Conservation (phyloP, 2,888 invertebrate species). For the Orthonychiurus folsomi region DNA sequence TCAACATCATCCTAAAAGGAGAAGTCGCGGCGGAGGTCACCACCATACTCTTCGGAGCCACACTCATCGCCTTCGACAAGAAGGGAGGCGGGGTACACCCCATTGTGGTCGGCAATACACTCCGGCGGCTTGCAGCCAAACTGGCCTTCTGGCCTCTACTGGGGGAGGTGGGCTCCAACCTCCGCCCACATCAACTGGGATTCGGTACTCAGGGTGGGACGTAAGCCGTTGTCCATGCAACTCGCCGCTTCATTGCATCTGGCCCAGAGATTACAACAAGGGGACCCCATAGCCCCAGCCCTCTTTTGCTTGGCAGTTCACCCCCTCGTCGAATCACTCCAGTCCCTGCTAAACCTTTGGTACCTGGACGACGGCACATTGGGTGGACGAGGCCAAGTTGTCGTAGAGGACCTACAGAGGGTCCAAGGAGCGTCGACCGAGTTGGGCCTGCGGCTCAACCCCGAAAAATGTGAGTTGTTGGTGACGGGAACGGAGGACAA, state of each 20-base stretch:
- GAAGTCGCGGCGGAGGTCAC: conserved; percentile 3
- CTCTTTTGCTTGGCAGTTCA: conserved; percentile 16
- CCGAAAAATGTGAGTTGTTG: conserved; percentile 12
- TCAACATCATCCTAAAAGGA: conserved; percentile 13
- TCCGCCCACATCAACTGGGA: conserved; percentile 15
- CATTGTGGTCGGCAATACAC: conserved; percentile 17
- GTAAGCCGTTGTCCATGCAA: conserved; percentile 15
- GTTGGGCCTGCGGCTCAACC: conserved; percentile 15
- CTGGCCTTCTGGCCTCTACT: not conserved
- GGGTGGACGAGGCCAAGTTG: not conserved
- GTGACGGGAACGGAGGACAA: not conserved
- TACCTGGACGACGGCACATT: conserved; percentile 19
- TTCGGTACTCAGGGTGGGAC: conserved; percentile 13
- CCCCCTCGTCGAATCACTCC: not conserved
- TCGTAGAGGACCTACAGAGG: conserved; percentile 9
- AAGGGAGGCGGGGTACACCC: conserved; percentile 23
- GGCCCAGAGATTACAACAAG: not conserved
- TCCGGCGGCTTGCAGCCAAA: conserved; percentile 15
- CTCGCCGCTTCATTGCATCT: not conserved
- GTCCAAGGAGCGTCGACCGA: not conserved
- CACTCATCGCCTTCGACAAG: conserved; percentile 17
- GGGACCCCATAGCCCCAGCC: conserved; percentile 15
- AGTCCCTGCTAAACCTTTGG: conserved; percentile 13
- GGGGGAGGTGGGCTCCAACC: not conserved
- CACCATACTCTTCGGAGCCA: conserved; percentile 17